Evolutionary conservation across 2,888 invertebrate species (phyloP).

Genomic region (Xanthostigma xanthostigma): DNA sequence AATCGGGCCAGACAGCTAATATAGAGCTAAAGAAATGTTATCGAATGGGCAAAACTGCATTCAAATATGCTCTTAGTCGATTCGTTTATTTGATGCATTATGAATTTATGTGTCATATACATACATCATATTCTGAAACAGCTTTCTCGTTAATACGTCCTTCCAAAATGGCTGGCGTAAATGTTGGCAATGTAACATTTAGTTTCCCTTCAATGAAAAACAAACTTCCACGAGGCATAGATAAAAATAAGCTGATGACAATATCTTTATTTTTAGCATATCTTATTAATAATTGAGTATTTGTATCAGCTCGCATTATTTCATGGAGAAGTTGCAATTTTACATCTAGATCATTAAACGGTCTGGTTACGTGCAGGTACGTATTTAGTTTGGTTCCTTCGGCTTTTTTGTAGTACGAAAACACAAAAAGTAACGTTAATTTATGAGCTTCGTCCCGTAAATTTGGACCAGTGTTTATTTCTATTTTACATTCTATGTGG

Average conservation of each 20-base stretch:
- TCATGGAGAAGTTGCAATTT: constrained; percentile 38
- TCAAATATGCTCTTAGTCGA: too few relatives aligned
- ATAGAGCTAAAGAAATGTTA: too few relatives aligned
- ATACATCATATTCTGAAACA: constrained; percentile 52
- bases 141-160: constrained; percentile 52
- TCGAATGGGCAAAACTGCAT: too few relatives aligned
- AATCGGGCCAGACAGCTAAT: too few relatives aligned
- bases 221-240: constrained; percentile 48
- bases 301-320: constrained; percentile 37
- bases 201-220: constrained; percentile 52
- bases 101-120: constrained; percentile 12
- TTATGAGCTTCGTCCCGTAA: constrained; percentile 41
- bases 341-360: constrained; percentile 50
- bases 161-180: constrained; percentile 51
- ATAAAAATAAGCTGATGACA: constrained; percentile 37
- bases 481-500: constrained; percentile 55
- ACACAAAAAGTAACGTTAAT: constrained; percentile 40
- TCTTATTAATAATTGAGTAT: constrained; percentile 32
- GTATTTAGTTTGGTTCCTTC: constrained; percentile 47
- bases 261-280: constrained; percentile 47
- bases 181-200: constrained; percentile 59
- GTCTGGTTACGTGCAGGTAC: constrained; percentile 44
- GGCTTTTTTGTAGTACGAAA: constrained; percentile 43
- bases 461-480: constrained; percentile 50
- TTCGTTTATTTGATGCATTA: too few relatives aligned